These are phyloP conservation scores for Acanthoscelides obtectus DNA, from an alignment of 2,888 invertebrate species.

Conservation along the genomic window DNA sequence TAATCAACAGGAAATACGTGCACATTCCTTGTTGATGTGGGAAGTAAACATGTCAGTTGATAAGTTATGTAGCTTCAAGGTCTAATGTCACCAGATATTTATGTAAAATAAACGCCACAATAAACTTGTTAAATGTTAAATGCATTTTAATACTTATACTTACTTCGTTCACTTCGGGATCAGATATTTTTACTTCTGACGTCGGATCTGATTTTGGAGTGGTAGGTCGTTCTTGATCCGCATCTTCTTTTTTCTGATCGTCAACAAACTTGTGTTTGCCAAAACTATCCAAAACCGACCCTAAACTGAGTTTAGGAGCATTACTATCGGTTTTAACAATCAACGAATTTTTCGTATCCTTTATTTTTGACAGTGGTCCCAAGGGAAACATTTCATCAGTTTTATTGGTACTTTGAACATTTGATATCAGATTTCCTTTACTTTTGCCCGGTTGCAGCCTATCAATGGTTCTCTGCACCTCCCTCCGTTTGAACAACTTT, in stretches of 20 bases:
- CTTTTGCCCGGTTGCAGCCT: conserved; percentile 81
- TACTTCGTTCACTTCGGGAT: conserved; percentile 21
- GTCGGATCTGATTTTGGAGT: neutral
- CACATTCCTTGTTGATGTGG: too few relatives aligned
- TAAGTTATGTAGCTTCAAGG: too few relatives aligned
- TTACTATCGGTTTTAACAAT: conserved; percentile 60
- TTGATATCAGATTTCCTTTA: conserved; percentile 78
- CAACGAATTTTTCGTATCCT: conserved; percentile 55
- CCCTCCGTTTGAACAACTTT: conserved; percentile 54
- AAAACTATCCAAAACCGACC: conserved; percentile 74
- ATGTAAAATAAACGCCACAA: too few relatives aligned
- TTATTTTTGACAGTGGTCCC: conserved; percentile 54
- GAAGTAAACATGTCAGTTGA: too few relatives aligned
- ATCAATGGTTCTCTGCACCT: conserved; percentile 78
- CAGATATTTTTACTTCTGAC: neutral
- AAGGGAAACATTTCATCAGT: conserved; percentile 59
- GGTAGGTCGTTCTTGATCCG: conserved; percentile 21
- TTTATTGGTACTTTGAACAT: conserved; percentile 55
- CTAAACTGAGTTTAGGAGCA: conserved; percentile 78
- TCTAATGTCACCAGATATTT: too few relatives aligned
- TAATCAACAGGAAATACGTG: too few relatives aligned
- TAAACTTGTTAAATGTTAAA: too few relatives aligned
- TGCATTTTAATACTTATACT: too few relatives aligned
- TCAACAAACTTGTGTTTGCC: conserved; percentile 64
- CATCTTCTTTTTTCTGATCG: conserved; percentile 47